These are phyloP conservation scores for Phyllotreta striolata DNA, from an alignment of 2,888 invertebrate species.

Conservation along the genomic window DNA sequence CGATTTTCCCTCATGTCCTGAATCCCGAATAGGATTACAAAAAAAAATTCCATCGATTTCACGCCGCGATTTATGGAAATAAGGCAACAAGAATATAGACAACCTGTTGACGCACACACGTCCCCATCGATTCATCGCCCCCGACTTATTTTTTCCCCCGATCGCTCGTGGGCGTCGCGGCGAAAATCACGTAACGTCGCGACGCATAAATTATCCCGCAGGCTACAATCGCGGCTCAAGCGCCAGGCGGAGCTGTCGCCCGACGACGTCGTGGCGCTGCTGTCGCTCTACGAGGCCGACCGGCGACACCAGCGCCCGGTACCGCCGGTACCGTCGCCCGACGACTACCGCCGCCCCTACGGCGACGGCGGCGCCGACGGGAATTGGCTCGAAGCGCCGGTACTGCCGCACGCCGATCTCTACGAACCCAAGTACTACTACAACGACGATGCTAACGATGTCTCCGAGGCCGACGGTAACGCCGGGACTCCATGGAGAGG, in stretches of 20 bases:
- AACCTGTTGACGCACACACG: too few species aligned
- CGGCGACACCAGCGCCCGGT: constrained; percentile 55
- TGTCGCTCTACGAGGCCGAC: constrained; percentile 70
- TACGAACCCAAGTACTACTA: constrained; percentile 56
- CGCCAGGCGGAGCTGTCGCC: constrained; percentile 69
- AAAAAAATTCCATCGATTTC: too few species aligned
- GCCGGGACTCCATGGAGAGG: constrained; percentile 50
- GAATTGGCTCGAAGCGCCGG: constrained; percentile 68
- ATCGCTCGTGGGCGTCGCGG: too few species aligned
- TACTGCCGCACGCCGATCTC: constrained; percentile 60
- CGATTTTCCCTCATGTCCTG: too few species aligned
- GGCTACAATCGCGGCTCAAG: constrained; percentile 63
- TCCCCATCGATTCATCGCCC: too few species aligned
- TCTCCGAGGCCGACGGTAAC: constrained; percentile 47
- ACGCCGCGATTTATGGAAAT: too few species aligned
- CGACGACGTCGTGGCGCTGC: constrained; percentile 68
- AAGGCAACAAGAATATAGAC: too few species aligned
- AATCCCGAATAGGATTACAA: too few species aligned
- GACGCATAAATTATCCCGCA: too few species aligned
- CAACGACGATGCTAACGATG: constrained; percentile 44
- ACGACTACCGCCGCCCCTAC: constrained; percentile 60
- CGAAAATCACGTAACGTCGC: too few species aligned
- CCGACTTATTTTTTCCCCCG: too few species aligned
- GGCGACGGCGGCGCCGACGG: constrained; percentile 66
- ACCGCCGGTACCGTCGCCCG: constrained; percentile 14